Percentiles rank a stretch among this genome's conserved stretches.
Evolutionary conservation across 2,113 vertebrate species (phyloP).

Genomic region (Eudyptes chrysolophus): DNA sequence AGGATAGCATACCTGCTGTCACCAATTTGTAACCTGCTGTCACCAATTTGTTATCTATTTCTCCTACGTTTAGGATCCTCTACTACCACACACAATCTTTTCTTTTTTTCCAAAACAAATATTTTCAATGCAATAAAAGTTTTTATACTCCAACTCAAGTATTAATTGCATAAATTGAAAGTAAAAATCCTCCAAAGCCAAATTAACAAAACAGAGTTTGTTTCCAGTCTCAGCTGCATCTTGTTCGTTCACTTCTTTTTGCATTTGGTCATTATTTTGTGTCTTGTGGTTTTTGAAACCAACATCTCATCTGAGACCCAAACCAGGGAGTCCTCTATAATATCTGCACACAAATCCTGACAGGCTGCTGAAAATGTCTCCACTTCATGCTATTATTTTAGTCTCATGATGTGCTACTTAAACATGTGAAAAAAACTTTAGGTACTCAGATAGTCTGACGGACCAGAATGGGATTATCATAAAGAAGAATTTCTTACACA

Average conservation of each 20-base stretch:
- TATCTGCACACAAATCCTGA: neutral
- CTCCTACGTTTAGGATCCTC: neutral
- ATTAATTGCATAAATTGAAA: neutral
- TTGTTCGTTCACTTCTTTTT: neutral
- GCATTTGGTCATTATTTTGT: neutral
- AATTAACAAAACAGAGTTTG: neutral
- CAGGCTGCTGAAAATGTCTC: neutral
- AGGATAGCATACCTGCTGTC: constrained; percentile 34
- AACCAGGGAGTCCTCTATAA: neutral
- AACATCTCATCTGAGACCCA: neutral
- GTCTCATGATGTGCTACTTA: neutral
- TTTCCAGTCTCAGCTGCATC: neutral
- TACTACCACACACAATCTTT: neutral
- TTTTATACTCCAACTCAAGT: neutral
- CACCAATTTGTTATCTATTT: constrained; percentile 39
- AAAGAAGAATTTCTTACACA: neutral
- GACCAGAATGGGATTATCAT: neutral
- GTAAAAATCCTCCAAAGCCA: neutral
- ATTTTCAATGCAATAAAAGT: neutral
- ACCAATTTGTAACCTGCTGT: constrained; percentile 54
- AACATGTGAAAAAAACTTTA: neutral
- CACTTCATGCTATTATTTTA: neutral
- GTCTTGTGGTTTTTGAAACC: neutral
- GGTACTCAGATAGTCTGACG: neutral
- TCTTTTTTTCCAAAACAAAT: neutral